Conservation (phyloP, 1,140 invertebrate genomes). For the Drosophila asahinai region DNA sequence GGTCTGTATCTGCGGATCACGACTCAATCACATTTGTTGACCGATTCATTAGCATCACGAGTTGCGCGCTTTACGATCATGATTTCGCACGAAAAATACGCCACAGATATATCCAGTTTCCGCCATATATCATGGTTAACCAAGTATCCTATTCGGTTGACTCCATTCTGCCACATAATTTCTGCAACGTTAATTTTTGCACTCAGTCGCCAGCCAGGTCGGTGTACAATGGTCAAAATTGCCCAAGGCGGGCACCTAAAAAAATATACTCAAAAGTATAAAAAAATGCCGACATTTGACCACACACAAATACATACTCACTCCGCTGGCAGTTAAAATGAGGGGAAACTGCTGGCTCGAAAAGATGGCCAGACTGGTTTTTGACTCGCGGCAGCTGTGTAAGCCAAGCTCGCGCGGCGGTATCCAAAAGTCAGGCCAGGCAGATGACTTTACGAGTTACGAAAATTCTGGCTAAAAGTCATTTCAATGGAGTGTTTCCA, state of each 20-base stretch:
- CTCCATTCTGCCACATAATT: conserved; percentile 57
- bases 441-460: conserved; percentile 65
- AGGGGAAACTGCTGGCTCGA: conserved; percentile 58
- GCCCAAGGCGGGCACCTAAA: conserved; percentile 73
- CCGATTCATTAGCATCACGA: conserved; percentile 73
- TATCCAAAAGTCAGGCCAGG: conserved; percentile 53
- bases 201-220: conserved; percentile 8
- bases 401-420: conserved; percentile 20
- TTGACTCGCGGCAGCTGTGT: conserved; percentile 57
- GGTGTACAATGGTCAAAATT: conserved; percentile 67
- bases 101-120: conserved; percentile 12
- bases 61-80: conserved; percentile 23
- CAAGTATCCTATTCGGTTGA: conserved; percentile 36
- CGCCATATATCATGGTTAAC: neutral
- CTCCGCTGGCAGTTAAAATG: conserved; percentile 2
- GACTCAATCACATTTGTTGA: conserved; percentile 75
- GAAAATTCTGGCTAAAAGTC: conserved; percentile 75
- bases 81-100: conserved; percentile 5
- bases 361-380: conserved; percentile 80
- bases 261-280: conserved; percentile 54
- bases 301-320: conserved; percentile 53
- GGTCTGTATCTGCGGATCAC: conserved; percentile 59
- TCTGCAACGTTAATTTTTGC: conserved; percentile 73
- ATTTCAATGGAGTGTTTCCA: conserved; percentile 55
- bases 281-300: conserved; percentile 77